These are phyloP conservation scores for Apocheima hispidaria DNA, from an alignment of 2,888 invertebrate genomes.

Conservation along the genomic window DNA sequence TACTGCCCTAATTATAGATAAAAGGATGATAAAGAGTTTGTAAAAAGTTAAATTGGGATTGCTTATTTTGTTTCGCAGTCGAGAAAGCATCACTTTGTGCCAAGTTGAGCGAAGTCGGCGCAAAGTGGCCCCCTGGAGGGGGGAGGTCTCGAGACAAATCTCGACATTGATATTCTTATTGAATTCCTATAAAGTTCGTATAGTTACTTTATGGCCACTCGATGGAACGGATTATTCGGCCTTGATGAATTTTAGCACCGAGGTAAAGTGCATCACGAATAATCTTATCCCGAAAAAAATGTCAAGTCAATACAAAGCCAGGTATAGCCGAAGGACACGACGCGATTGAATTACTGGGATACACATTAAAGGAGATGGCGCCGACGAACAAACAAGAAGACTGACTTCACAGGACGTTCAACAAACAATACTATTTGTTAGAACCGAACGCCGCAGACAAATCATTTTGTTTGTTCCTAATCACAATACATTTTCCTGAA, in stretches of 20 bases:
- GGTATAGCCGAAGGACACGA: too few relatives aligned
- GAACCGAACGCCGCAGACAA: background rate
- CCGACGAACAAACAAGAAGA: background rate
- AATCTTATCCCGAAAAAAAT: too few relatives aligned
- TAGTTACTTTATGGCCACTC: too few relatives aligned
- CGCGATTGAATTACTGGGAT: too few relatives aligned
- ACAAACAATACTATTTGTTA: background rate
- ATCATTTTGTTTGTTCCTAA: background rate
- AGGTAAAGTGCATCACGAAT: too few relatives aligned
- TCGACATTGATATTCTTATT: background rate
- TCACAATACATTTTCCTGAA: background rate
- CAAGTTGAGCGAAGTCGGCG: too few relatives aligned
- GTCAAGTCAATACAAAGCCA: too few relatives aligned
- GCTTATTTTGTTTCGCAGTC: constrained; percentile 4
- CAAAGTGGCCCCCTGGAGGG: background rate
- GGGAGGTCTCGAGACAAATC: background rate
- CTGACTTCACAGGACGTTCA: background rate
- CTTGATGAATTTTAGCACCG: too few relatives aligned
- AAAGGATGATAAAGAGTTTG: constrained; percentile 2
- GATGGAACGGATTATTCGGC: too few relatives aligned
- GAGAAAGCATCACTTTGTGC: background rate
- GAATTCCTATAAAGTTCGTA: too few relatives aligned
- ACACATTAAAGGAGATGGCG: background rate
- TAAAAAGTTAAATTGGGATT: constrained; percentile 13
- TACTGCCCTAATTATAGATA: constrained; percentile 16